Base-by-base conservation (phyloP, 1,140 invertebrate genomes). In the Bilobella aurantiaca region DNA sequence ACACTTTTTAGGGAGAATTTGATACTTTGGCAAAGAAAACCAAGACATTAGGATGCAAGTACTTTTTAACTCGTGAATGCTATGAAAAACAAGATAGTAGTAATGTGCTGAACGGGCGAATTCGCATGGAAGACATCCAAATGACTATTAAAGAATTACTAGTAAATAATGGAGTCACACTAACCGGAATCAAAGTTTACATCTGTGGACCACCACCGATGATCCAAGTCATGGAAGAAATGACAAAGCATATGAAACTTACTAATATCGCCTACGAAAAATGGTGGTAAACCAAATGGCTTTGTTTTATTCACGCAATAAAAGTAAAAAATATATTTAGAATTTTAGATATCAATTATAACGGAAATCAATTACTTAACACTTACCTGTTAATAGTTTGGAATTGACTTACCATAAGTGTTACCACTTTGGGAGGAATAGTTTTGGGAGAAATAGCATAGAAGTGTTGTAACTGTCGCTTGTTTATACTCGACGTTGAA, bases 151-250 rank as follows among this genome's bases (percentile, higher is more conserved):
- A 29, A 21, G n/a, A 56, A 21, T 27, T 37, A 8, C 62, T 65
- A 23, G 58, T 58, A 18, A 29, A 25, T 23, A 42, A 18, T 42
- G 18, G 34, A 42, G 8, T 31, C 25, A 23, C 30, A 62, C 57
- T 46, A 28, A 27, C n/a, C 42, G 18, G n/a, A 21, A 25, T 23
- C n/a, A 37, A 63, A 49, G 47, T 57, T 18, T 69, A 66, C 29
- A 62, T 69, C n/a, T 69, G 68, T 62, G 68, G 68, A 25, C 68
- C 68, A 18, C 47, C 58, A 21, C 47, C 57, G 0, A 66, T 69
- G 64, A 66, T 67, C n/a, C 2, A 23, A 21, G 47, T 56, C 14
- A 62, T 66, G 2, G 47, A 63, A 67, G 25, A 56, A 25, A 59
- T 46, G n/a, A 23, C 21, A 23, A 53, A 53, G 49, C 14, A 23